A percentile compares a stretch with the other conserved stretches of the same genome.
phyloP scores from a whole-genome alignment of 2,113 vertebrate genomes.

The Spilogale gracilis region DNA sequence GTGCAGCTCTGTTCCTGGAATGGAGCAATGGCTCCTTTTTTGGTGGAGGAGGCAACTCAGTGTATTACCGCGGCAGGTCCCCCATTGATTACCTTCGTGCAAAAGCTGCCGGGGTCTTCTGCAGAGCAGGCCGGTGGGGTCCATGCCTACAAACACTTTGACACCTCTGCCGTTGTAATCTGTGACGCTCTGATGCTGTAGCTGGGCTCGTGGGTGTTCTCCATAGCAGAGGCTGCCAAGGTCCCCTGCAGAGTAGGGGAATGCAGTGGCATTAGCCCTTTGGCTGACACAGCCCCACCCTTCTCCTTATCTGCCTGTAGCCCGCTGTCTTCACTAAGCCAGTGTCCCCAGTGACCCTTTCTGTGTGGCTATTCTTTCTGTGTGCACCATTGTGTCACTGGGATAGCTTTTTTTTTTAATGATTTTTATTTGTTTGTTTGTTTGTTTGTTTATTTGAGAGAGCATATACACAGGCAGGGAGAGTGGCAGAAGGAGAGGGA shows the following conservation, averaged over 20 bases:
- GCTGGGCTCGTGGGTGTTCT: neutral
- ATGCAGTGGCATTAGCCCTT: neutral
- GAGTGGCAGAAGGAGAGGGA: neutral
- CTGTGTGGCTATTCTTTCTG: neutral
- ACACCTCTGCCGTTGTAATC: neutral
- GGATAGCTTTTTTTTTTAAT: neutral
- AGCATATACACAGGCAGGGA: neutral
- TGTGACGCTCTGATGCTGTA: neutral
- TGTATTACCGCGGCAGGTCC: neutral
- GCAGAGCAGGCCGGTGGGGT: neutral
- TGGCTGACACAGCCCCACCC: neutral
- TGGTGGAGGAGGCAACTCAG: neutral
- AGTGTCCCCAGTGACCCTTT: neutral
- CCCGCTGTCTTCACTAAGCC: neutral
- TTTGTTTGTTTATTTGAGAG: neutral
- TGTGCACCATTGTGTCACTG: neutral
- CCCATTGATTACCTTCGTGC: neutral
- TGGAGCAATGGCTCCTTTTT: neutral
- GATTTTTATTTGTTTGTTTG: neutral
- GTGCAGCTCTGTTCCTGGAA: neutral
- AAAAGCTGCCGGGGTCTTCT: neutral
- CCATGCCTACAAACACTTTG: neutral
- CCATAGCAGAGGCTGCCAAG: neutral
- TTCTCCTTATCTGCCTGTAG: neutral
- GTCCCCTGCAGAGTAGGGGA: no score